These are phyloP conservation scores for Rhinichthys klamathensis DNA, from an alignment of 2,113 vertebrate species.

Conservation along the genomic window DNA sequence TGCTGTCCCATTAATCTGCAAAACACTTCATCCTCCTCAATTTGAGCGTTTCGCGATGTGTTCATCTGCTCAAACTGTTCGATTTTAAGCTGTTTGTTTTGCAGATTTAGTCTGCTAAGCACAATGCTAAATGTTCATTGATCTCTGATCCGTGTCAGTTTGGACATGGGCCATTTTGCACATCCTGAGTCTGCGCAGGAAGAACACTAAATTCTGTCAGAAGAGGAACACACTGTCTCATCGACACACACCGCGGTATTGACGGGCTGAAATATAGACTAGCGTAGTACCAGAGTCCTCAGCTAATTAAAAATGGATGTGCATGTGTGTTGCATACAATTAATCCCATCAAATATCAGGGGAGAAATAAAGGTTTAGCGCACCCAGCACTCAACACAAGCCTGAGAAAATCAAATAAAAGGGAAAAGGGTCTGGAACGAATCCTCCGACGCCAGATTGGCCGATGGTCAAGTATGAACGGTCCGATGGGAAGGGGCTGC, in stretches of 20 bases:
- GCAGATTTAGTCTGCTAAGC: slow-evolving; percentile 85
- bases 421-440: slow-evolving; percentile 57
- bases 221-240: slow-evolving; percentile 63
- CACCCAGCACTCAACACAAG: slow-evolving; percentile 49
- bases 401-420: slow-evolving; percentile 63
- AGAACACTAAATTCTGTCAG: slow-evolving; percentile 78
- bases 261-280: slow-evolving; percentile 43
- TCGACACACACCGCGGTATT: slow-evolving; percentile 67
- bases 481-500: slow-evolving; percentile 63
- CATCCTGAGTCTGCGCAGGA: slow-evolving; percentile 82
- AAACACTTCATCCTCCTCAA: slow-evolving; percentile 85
- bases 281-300: slow-evolving; percentile 24
- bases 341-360: slow-evolving; percentile 60
- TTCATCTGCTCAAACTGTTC: slow-evolving; percentile 89
- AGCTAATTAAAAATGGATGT: slow-evolving; percentile 69
- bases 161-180: slow-evolving; percentile 86
- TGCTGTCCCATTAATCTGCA: slow-evolving; percentile 78
- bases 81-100: slow-evolving; percentile 87
- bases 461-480: slow-evolving; percentile 66
- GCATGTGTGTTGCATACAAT: slow-evolving; percentile 56
- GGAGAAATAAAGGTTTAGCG: slow-evolving; percentile 56
- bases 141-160: slow-evolving; percentile 85
- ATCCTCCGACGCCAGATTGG: slow-evolving; percentile 65
- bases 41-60: slow-evolving; percentile 89
- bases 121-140: slow-evolving; percentile 92